A percentile compares a stretch with the other conserved stretches of the same genome.
Evolutionary conservation across 1,140 invertebrate species (phyloP).

Genomic region (Drosophila navojoa): DNA sequence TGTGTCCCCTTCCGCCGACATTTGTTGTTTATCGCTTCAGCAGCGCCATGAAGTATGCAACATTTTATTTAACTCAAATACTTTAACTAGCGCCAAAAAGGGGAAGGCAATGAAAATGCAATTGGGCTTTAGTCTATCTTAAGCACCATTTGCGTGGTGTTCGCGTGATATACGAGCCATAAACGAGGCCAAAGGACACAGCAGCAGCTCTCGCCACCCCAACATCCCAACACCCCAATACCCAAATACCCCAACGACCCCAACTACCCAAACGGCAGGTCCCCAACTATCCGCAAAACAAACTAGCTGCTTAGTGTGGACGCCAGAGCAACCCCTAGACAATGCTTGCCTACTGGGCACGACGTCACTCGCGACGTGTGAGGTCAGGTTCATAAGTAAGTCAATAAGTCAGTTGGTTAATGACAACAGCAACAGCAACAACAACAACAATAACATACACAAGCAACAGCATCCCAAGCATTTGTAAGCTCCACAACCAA

Average conservation of each 20-base stretch:
- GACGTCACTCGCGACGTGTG: conserved; percentile 55
- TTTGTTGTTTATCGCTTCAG: conserved; percentile 49
- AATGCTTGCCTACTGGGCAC: conserved; percentile 31
- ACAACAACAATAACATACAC: conserved; percentile 3
- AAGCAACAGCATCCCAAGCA: conserved; percentile 10
- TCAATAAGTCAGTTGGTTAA: conserved; percentile 79
- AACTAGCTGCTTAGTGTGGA: conserved; percentile 11
- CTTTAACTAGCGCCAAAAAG: conserved; percentile 32
- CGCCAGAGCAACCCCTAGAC: conserved; percentile 24
- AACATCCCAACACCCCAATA: too few species aligned
- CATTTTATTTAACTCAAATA: conserved; percentile 56
- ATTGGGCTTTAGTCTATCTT: conserved; percentile 57
- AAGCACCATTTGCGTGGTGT: conserved; percentile 50
- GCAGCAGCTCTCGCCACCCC: not conserved
- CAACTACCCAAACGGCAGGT: not conserved
- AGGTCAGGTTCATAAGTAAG: conserved; percentile 80
- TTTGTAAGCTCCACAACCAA: not conserved
- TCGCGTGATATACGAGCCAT: conserved; percentile 61
- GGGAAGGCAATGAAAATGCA: conserved; percentile 55
- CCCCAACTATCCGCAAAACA: not conserved
- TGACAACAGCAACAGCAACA: conserved; percentile 55
- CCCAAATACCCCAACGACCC: too few species aligned
- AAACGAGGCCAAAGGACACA: conserved; percentile 29
- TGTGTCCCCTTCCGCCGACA: conserved; percentile 11
- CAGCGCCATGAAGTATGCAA: conserved; percentile 63